Percentiles rank a stretch among this genome's conserved stretches.
phyloP scores from a whole-genome alignment of 2,888 invertebrate species.

The Philereme vetulata region DNA sequence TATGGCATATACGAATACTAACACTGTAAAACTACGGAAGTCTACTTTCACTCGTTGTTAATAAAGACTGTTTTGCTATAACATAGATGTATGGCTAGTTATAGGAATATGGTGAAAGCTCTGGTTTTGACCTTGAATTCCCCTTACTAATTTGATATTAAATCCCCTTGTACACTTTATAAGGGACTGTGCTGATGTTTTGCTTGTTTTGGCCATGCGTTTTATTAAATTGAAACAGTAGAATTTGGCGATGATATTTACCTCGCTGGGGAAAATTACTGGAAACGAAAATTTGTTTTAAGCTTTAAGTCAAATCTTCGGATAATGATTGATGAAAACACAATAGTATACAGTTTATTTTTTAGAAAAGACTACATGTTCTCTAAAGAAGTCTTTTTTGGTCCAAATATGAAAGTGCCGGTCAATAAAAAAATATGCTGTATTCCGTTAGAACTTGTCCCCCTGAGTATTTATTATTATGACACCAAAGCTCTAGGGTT shows the following conservation, averaged over 20 bases:
- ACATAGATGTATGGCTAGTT: conserved; percentile 11
- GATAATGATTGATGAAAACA: too few species aligned
- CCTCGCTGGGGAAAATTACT: neutral
- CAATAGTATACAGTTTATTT: too few species aligned
- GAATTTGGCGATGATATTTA: conserved; percentile 9
- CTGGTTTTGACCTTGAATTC: conserved; percentile 47
- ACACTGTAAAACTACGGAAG: conserved; percentile 10
- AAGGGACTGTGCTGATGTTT: conserved; percentile 31
- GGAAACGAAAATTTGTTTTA: neutral
- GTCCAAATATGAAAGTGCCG: too few species aligned
- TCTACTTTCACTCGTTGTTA: conserved; percentile 20
- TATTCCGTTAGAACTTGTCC: too few species aligned
- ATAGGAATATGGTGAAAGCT: conserved; percentile 32
- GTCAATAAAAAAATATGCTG: too few species aligned
- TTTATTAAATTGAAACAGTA: conserved; percentile 6
- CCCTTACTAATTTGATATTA: conserved; percentile 42
- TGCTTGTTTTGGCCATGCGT: conserved; percentile 28
- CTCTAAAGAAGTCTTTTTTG: too few species aligned
- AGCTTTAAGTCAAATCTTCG: too few species aligned
- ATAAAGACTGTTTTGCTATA: conserved; percentile 27
- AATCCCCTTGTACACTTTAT: conserved; percentile 43
- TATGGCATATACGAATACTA: conserved; percentile 36
- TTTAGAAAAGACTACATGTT: too few species aligned
- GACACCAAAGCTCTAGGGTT: too few species aligned
- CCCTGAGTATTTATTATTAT: too few species aligned